Base-by-base conservation (phyloP, 2,113 vertebrate species). In the Loxodonta africana region DNA sequence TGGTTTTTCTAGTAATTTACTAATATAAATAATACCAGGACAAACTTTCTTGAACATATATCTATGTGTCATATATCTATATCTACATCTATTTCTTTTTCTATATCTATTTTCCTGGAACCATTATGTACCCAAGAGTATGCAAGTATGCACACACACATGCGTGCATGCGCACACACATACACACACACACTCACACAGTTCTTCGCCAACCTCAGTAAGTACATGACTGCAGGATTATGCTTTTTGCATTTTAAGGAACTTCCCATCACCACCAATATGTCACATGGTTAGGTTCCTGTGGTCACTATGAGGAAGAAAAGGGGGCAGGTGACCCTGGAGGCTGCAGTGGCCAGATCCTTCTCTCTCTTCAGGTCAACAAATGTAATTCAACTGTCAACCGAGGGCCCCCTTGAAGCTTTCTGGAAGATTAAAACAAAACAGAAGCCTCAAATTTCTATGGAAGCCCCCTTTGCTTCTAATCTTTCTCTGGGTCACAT, bases 161-260 rank as follows among this genome's bases (percentile, higher is more conserved):
- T 8, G 37, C 37, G 74, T 41, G 25, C 6, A 9, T 25, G 7
- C 20, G n/a, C 83, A 33, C 28, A 44, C 8, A 10, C 65, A 15
- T 8, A 71, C n/a, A 20, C 18, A 11, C 63, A 76, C 53, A 25
- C 9, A 65, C 57, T 53, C 18, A 83, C 83, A 41, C 14, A 73
- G n/a, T 69, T 94, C 67, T 88, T 89, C 7, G 41, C 37, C 90
- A 69, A 14, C 23, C 41, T 97, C 83, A 69, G 53, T 14, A 95
- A 98, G 46, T 51, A 17, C 30, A 23, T 94, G 83, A 97, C 74
- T 85, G 93, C 91, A 85, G 81, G 83, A 6, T 67, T 86, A 67
- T 91, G 80, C 63, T 83, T 85, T 92, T 85, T 1, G 1, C 62
- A 26, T 76, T 87, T 94, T 95, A 95, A 80, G 91, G 87, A 91